Base-by-base conservation (phyloP, 2,888 invertebrate genomes). In the Lampropteryx suffumata region DNA sequence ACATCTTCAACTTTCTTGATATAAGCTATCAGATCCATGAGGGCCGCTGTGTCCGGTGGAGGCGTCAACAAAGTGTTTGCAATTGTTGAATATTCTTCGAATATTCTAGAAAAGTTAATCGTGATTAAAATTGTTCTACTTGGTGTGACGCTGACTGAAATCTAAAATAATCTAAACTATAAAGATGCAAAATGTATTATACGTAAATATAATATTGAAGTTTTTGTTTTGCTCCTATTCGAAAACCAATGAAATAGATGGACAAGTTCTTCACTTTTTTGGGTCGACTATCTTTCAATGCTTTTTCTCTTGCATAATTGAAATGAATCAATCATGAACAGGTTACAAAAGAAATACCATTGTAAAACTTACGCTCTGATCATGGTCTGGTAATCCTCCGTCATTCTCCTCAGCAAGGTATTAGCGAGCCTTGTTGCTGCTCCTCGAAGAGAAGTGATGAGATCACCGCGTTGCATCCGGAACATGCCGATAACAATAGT, bases 21-120 rank as follows among this genome's bases (percentile, higher is more conserved):
- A 80, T 95, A 98, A 0, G 92, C 93, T 57, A 95, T 95, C 6
- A 97, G 89, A 1, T 93, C 93, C 95, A 98, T 97, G 37, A 99
- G 81, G 57, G 97, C 95, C 0, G 95, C 94, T 0, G 98, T 98
- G 74, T 96, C 95, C 6, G 92, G 91, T 0, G 99, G 98, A 0
- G 94, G 92, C 0, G 94, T 94, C 29, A 97, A 80, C 0, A 97
- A 93, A 59, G 93, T 95, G 58, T 94, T 95, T 0, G 96, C 93
- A 54, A 98, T 97, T 10, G 79, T 79, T 62, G 96, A 93, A 78
- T 97, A 98, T 68, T 97, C 96, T 43, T 95, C 95, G 51, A 94
- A 95, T 46, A 98, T 92, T 36, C 96, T 96, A 73, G 7, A 33
- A 76, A 66, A 5, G 27, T 4, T 5, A 37, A 27, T n/a, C 5